phyloP scores from a whole-genome alignment of 2,888 invertebrate species.

The Alsophila aescularia region DNA sequence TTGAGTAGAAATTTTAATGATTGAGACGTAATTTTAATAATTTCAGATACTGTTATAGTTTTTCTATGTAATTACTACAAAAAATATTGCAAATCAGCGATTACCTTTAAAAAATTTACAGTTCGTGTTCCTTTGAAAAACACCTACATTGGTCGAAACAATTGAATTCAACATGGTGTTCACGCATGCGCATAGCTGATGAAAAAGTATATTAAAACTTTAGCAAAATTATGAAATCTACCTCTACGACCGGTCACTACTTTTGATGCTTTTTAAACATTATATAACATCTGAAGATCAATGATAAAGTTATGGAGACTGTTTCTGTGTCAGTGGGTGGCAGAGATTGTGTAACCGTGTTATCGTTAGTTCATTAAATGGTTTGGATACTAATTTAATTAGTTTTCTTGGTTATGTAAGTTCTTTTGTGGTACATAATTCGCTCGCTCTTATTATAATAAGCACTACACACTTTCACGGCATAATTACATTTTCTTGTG shows the following conservation, averaged over 20 bases:
- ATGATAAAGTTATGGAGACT: conserved; percentile 32
- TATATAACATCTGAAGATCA: conserved; percentile 38
- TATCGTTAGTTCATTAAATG: conserved; percentile 27
- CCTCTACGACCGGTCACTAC: conserved; percentile 13
- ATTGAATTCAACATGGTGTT: too few species aligned
- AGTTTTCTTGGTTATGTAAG: conserved; percentile 28
- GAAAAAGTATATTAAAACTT: neutral
- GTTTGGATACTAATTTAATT: conserved; percentile 34
- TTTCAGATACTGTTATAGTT: too few species aligned
- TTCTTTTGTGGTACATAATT: neutral
- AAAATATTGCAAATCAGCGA: too few species aligned
- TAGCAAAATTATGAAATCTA: conserved; percentile 7
- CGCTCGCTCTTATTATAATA: neutral
- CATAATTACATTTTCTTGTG: too few species aligned
- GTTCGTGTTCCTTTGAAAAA: too few species aligned
- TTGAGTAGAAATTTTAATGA: too few species aligned
- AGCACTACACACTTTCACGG: neutral
- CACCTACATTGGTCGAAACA: too few species aligned
- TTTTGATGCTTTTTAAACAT: conserved; percentile 17
- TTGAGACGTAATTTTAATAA: too few species aligned
- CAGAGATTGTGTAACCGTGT: conserved; percentile 43
- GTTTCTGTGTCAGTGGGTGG: conserved; percentile 60
- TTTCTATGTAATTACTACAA: too few species aligned
- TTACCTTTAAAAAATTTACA: too few species aligned
- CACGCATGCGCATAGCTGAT: neutral